These are phyloP conservation scores for Rana temporaria DNA, from an alignment of 2,113 vertebrate species.

Conservation along the genomic window DNA sequence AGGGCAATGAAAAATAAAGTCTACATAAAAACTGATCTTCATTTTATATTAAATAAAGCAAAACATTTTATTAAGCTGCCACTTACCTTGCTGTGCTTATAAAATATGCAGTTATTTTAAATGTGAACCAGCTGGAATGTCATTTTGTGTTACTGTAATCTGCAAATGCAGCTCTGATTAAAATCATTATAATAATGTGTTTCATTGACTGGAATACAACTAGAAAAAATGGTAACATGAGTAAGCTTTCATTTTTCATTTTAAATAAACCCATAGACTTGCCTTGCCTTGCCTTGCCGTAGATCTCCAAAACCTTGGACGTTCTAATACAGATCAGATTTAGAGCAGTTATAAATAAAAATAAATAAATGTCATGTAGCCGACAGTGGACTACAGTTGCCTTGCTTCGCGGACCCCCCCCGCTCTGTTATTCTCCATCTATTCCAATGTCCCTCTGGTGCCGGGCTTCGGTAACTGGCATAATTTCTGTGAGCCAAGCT, in stretches of 20 bases:
- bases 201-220: not conserved
- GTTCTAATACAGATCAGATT: too few species aligned
- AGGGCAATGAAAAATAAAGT: not conserved
- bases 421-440: too few species aligned
- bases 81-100: conserved; percentile 23
- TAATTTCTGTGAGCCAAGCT: too few species aligned
- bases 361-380: too few species aligned
- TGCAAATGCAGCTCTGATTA: conserved; percentile 20
- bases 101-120: conserved; percentile 23
- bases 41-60: conserved; percentile 22
- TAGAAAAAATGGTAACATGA: not conserved
- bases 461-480: too few species aligned
- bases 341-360: not conserved
- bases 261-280: too few species aligned
- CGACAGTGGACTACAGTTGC: too few species aligned
- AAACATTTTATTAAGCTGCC: conserved; percentile 24
- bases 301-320: too few species aligned
- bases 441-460: too few species aligned
- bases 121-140: conserved; percentile 36
- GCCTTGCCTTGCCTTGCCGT: too few species aligned
- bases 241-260: too few species aligned
- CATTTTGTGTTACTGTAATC: conserved; percentile 18
- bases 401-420: too few species aligned
- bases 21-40: not conserved
- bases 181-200: conserved; percentile 6